A percentile compares a stretch with the other conserved stretches of the same genome.
Conservation (phyloP, 2,113 vertebrate species). For the Chionis minor region DNA sequence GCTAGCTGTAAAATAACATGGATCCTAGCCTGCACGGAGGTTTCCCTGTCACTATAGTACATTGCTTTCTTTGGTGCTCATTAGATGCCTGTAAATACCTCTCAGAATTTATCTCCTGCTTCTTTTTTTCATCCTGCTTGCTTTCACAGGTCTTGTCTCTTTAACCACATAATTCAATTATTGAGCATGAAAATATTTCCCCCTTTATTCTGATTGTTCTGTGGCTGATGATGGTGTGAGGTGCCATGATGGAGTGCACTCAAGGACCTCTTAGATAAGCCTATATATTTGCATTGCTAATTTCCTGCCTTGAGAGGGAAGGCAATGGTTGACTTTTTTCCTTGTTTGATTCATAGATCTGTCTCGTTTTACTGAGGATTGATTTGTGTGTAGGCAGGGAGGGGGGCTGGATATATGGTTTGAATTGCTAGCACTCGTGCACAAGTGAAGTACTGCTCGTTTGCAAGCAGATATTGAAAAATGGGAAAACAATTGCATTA, state of each 20-base stretch:
- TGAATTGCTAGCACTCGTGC: neutral
- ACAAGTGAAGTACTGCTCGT: conserved; percentile 1
- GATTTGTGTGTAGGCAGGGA: conserved; percentile 39
- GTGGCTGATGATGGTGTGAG: conserved; percentile 10
- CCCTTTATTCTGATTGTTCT: conserved; percentile 33
- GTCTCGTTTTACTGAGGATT: conserved; percentile 47
- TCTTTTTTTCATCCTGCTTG: neutral
- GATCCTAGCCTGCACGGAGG: neutral
- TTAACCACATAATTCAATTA: conserved; percentile 54
- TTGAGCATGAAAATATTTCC: conserved; percentile 39
- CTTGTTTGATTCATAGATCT: conserved; percentile 57
- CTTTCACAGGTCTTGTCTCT: conserved; percentile 10
- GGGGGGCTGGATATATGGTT: neutral
- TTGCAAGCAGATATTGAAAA: conserved; percentile 40
- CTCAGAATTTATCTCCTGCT: neutral
- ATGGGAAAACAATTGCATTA: neutral
- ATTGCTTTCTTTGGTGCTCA: neutral
- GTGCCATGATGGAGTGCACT: conserved; percentile 38
- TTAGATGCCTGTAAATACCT: neutral
- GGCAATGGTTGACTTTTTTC: conserved; percentile 11
- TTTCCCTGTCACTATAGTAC: neutral
- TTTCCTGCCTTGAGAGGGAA: conserved; percentile 20
- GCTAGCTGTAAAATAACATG: neutral
- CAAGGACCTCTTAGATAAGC: conserved; percentile 48
- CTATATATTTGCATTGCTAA: conserved; percentile 59